Evolutionary conservation across 2,888 invertebrate species (phyloP), one percentile per base, ranked within the genome.

Genomic region (Zhuqinia jingwanae): DNA sequence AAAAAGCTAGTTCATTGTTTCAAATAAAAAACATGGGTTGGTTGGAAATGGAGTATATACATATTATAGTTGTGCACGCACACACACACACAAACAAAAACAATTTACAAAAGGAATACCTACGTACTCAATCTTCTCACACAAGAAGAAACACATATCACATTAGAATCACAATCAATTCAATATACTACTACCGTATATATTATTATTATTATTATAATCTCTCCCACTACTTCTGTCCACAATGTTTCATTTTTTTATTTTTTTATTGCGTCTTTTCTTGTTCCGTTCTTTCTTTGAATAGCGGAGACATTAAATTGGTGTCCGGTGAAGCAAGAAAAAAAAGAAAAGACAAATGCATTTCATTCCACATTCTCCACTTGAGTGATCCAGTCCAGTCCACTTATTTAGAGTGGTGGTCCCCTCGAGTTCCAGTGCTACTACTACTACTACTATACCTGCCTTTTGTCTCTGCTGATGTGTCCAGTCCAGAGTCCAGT

Each of bases 291-390:
- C 45, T 70, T 27, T 47, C 42, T 68, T 36, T 17, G 17, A 53
- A 53, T 13, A 75, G n/a, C 25, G 56, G 47, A 70, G 27, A 73
- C 81, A 81, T 70, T 58, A 81, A 73, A 73, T 80, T 68, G 50
- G 58, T 58, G 81, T 45, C 73, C 81, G 81, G 73, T 73, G 81
- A 30, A 76, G 83, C 75, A 75, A 45, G 50, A 73, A 63, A 36
- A 75, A 45, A 63, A 73, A 63, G 8, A 15, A 50, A 25, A 63
- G 50, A 73, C 47, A 81, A 81, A 68, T 70, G 56, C 68, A 80
- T 80, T 80, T 78, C 73, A 81, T 73, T 83, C 76, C 53, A 76
- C 76, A 76, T 83, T 76, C 76, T 76, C 36, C 70, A 70, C 83
- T 83, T 60, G 75, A 83, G 50, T 76, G 63, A 83, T 83, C 83